Base-by-base conservation (phyloP, 2,113 vertebrate genomes). In the Sylvia atricapilla region DNA sequence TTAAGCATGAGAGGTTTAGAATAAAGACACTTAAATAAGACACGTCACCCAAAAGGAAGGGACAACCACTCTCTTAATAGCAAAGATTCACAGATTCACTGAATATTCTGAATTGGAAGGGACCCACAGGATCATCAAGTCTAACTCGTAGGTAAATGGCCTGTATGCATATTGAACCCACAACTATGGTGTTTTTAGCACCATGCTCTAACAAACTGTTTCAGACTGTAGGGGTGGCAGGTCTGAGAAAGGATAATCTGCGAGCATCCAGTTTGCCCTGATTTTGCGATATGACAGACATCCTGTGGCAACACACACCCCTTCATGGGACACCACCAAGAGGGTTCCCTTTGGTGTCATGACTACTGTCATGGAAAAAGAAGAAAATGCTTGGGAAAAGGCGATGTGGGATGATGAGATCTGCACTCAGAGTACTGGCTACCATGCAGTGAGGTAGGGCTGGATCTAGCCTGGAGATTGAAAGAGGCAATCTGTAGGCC, bases 241-340 rank as follows among this genome's bases (percentile, higher is more conserved):
- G 9, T 66, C 44, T 22, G 10, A 28, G 13, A 89, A 39, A 13
- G 23, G 19, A 62, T 37, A 46, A 49, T 28, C 11, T 50, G 7
- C 24, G 11, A 74, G 3, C 33, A 35, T 2, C 15, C 13, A 64
- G 10, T 39, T 75, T 83, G 21, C 15, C 27, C 11, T 20, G 49
- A 23, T 14, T 83, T 77, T 83, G 44, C 55, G 33, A 7, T 39
- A 15, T 77, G 49, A 49, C 17, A 22, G 6, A 22, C 6, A 22
- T 24, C 7, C 28, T 37, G 4, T n/a, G 10, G 22, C 19, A 73
- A 28, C 11, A 37, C 0, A 2, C 2, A 24, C 0, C 4, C 6
- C 8, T 70, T 41, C 31, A 39, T 11, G 9, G 23, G 14, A 46
- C 21, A 25, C 8, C 0, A 0, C 7, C 25, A 31, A 87, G 12